Conservation (phyloP, 2,888 invertebrate species). For the Aporophyla lueneburgensis region DNA sequence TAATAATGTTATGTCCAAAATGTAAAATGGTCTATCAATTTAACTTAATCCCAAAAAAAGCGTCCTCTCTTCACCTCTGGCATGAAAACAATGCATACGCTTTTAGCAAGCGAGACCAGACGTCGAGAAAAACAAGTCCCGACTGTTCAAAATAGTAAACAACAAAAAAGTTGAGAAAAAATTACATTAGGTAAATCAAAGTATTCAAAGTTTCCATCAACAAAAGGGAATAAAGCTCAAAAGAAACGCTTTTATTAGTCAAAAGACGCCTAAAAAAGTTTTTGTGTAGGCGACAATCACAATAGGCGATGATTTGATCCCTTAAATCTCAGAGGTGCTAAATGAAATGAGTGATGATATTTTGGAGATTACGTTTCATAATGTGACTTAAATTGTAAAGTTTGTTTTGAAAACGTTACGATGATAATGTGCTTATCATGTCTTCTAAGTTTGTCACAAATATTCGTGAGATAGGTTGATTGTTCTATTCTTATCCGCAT, state of each 20-base stretch:
- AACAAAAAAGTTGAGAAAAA: slow-evolving; percentile 27
- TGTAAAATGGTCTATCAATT: neutral
- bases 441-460: slow-evolving; percentile 7
- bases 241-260: slow-evolving; percentile 63
- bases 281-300: slow-evolving; percentile 53
- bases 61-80: neutral
- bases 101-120: neutral
- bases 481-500: slow-evolving; percentile 9
- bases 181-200: slow-evolving; percentile 42
- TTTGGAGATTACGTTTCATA: slow-evolving; percentile 34
- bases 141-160: slow-evolving; percentile 24
- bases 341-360: slow-evolving; percentile 62
- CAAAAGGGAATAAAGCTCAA: slow-evolving; percentile 51
- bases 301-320: slow-evolving; percentile 62
- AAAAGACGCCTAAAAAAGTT: slow-evolving; percentile 55
- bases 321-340: slow-evolving; percentile 50
- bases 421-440: slow-evolving; percentile 22
- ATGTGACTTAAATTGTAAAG: slow-evolving; percentile 22
- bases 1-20: neutral
- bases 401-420: slow-evolving; percentile 31
- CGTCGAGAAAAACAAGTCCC: slow-evolving; percentile 12
- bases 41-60: neutral
- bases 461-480: slow-evolving; percentile 18
- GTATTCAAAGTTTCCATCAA: slow-evolving; percentile 47
- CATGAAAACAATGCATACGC: slow-evolving; percentile 19